Evolutionary conservation across 2,797 vertebrate species (phyloP).

Genomic region (Schizothorax lantsangensis): DNA sequence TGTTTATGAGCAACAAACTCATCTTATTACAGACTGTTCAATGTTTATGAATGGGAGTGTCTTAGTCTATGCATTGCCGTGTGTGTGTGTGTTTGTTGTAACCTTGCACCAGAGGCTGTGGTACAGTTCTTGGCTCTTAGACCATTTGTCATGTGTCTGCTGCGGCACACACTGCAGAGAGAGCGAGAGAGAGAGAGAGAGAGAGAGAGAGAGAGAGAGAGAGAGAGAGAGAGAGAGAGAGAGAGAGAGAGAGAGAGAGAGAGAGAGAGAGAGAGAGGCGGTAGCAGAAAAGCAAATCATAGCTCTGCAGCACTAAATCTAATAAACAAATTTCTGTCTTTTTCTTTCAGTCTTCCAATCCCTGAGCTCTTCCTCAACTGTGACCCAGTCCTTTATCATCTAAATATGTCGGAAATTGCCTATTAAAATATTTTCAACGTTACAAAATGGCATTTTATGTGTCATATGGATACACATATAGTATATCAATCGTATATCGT

Average conservation of each 20-base stretch:
- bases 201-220: slow-evolving; percentile 39
- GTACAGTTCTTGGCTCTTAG: slow-evolving; percentile 56
- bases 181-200: slow-evolving; percentile 42
- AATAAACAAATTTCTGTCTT: slow-evolving; percentile 41
- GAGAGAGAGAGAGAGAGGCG: slow-evolving; percentile 37
- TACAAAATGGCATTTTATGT: not conserved
- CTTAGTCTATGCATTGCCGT: slow-evolving; percentile 52
- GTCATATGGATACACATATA: not conserved
- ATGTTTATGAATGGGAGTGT: slow-evolving; percentile 17
- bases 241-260: slow-evolving; percentile 35
- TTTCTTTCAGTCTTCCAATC: slow-evolving; percentile 29
- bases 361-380: slow-evolving; percentile 26
- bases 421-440: not conserved
- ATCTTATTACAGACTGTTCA: not conserved
- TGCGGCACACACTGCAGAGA: slow-evolving; percentile 73
- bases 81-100: slow-evolving; percentile 26
- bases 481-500: not conserved
- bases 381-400: slow-evolving; percentile 30
- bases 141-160: slow-evolving; percentile 74
- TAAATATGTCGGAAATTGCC: slow-evolving; percentile 25
- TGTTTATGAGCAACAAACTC: not conserved
- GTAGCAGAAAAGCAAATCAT: slow-evolving; percentile 42
- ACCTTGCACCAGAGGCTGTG: slow-evolving; percentile 67
- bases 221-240: slow-evolving; percentile 42
- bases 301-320: slow-evolving; percentile 42